Evolutionary conservation across 2,888 invertebrate species (phyloP), one percentile per base, ranked within the genome.

Genomic region (Epistrophe eligans): DNA sequence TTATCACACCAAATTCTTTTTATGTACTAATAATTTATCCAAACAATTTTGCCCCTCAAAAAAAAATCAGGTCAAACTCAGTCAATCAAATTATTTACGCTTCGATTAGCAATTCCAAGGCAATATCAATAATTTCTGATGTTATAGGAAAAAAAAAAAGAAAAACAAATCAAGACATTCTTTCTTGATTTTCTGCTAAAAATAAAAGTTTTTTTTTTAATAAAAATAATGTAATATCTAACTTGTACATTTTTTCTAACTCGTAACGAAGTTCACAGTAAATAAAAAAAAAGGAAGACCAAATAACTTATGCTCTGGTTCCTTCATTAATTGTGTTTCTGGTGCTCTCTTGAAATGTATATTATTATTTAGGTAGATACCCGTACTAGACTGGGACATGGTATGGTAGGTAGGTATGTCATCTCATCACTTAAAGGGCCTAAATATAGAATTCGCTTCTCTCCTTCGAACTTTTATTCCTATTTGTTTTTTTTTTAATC

Each of bases 401-500:
- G 15, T 15, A 62, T 62, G 43, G 15, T 15, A 40, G 17, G 35
- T 15, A 35, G 11, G 2, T 38, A 35, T 38, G 19, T 28, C 62
- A 64, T 45, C 77, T 76, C 71, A 28, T 73, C 71, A 67, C 35
- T 57, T 66, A 58, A 73, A 73, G 58, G 60, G 72, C 67, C 84
- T 84, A 84, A 77, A 84, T 84, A 81, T 84, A 84, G 84, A 80
- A 84, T 64, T 45, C 19, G 50, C 13, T 19, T 66, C 19, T 66
- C 19, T 66, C 40, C 10, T 64, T 64, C 4, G 9, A 50, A 28
- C 2, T 40, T 50, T 43, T 67, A 32, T 73, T 40, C 35, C 28
- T 48, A 4, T 40, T 58, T 11, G 32, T 58, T 60, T 62, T 58
- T 15, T 52, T 38, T 60, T 32, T 48, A 58, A 35, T 82, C 17